A percentile compares a stretch with the other conserved stretches of the same genome.
These are phyloP conservation scores for Acleris laterana DNA, from an alignment of 2,888 invertebrate genomes.

Conservation along the genomic window DNA sequence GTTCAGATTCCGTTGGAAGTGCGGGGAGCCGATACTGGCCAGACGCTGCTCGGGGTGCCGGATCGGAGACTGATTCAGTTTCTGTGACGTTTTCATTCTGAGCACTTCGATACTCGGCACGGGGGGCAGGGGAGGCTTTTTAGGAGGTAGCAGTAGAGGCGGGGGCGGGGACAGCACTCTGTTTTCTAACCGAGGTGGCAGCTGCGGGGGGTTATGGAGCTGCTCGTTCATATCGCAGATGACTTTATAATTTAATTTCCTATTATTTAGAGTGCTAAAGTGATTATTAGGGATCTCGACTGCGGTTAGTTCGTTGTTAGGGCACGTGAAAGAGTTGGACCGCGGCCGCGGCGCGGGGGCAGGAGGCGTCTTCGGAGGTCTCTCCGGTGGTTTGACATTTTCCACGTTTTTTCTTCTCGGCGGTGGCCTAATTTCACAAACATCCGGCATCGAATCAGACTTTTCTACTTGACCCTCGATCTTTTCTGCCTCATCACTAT, in stretches of 20 bases:
- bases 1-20: slow-evolving; percentile 85
- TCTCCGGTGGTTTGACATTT: slow-evolving; percentile 85
- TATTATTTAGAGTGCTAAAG: slow-evolving; percentile 75
- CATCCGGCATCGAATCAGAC: slow-evolving; percentile 75
- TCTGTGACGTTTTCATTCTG: slow-evolving; percentile 81
- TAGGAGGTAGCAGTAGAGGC: slow-evolving; percentile 85
- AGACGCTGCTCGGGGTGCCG: slow-evolving; percentile 80
- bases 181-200: slow-evolving; percentile 80
- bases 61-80: slow-evolving; percentile 62
- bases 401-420: slow-evolving; percentile 85
- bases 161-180: slow-evolving; percentile 75
- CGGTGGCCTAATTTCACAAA: slow-evolving; percentile 85
- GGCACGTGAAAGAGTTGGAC: slow-evolving; percentile 83
- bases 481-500: slow-evolving; percentile 73
- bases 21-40: slow-evolving; percentile 86
- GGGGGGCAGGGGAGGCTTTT: slow-evolving; percentile 90
- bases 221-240: slow-evolving; percentile 77
- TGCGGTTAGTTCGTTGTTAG: slow-evolving; percentile 71
- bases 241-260: slow-evolving; percentile 74
- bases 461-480: slow-evolving; percentile 66
- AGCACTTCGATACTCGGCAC: slow-evolving; percentile 86
- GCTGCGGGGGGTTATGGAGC: slow-evolving; percentile 74
- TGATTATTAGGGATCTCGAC: slow-evolving; percentile 75
- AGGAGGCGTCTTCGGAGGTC: slow-evolving; percentile 86
- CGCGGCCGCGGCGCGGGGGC: slow-evolving; percentile 81